phyloP scores from a whole-genome alignment of 1,140 invertebrate species.

The Hormaphis cornu region DNA sequence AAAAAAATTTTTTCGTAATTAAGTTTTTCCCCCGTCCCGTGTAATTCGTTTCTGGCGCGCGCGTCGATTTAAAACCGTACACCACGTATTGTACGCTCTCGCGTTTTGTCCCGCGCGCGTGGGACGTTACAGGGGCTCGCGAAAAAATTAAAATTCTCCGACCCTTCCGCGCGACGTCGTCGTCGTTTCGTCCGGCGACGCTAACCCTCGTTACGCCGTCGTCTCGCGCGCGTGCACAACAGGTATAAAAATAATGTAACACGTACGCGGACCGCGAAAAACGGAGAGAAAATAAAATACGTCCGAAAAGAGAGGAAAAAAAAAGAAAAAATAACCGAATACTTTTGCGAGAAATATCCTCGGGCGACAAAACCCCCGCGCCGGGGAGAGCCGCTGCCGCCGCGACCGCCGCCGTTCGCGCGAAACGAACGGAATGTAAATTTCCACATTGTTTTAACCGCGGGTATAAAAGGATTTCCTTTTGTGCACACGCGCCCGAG shows the following conservation, averaged over 20 bases:
- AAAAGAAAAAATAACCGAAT: conserved; percentile 19
- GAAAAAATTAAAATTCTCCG: conserved; percentile 22
- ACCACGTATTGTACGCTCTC: no score
- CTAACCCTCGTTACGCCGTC: conserved; percentile 2
- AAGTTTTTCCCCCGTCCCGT: conserved; percentile 6
- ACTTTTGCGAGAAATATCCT: conserved; percentile 18
- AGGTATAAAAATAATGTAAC: no score
- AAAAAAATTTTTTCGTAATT: conserved; percentile 25
- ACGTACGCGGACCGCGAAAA: neutral
- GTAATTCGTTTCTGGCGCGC: no score
- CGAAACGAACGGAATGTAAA: conserved; percentile 30
- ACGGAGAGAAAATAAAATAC: conserved; percentile 8
- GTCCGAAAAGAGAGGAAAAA: conserved; percentile 13
- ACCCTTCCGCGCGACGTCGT: conserved; percentile 5
- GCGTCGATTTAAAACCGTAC: no score
- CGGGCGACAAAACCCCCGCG: neutral
- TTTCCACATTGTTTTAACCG: conserved; percentile 28
- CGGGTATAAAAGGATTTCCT: conserved; percentile 30
- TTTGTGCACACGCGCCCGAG: conserved; percentile 10
- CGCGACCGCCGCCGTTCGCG: conserved; percentile 1
- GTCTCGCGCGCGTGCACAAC: no score
- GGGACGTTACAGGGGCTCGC: neutral
- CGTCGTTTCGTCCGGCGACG: neutral
- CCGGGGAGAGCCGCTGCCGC: neutral
- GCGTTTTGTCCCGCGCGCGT: neutral